Evolutionary conservation across 2,888 invertebrate species (phyloP), one percentile per base, ranked within the genome.

Genomic region (Lepidocyrtoides sp.): DNA sequence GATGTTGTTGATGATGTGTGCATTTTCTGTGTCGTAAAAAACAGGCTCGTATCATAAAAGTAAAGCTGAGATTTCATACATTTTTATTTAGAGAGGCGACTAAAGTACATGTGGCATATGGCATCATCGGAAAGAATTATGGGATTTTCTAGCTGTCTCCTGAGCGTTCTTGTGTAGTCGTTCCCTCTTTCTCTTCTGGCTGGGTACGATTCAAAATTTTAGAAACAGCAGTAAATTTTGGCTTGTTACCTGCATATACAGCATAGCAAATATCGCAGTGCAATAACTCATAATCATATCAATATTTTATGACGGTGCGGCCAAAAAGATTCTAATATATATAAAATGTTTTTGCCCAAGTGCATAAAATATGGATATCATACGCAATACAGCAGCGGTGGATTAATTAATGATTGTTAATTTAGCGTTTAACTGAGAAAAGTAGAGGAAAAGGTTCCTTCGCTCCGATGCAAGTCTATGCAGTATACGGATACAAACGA

Each of bases 91-190:
- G 44, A 72, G 44, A 41, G 44, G 44, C 72, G 77, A 79, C 77
- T 79, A 54, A 79, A 79, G 77, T 32, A 79, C 77, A 79, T 32
- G 51, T 79, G 54, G 77, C 77, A 79, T 79, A 79, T 79, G 77
- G 77, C 77, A 79, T 79, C 77, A 79, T 79, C 77, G 54, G 54
- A 79, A 79, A 79, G 77, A 79, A 79, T 79, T 79, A 79, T 79
- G 77, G 77, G 77, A 79, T 79, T 79, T 54, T 32, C 77, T 20
- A 54, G 32, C 29, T 79, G 77, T 79, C 54, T 54, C 77, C 29
- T 26, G 48, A 75, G 48, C 14, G 26, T 48, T 84, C 14, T 69
- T 63, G 77, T 54, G 77, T 44, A 29, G 54, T 54, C 26, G 26
- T 84, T 84, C 26, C 44, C 41, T 23, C 20, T 63, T 29, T 57